phyloP scores from a whole-genome alignment of 2,888 invertebrate species.

The Scaptodrosophila latifasciaeformis region DNA sequence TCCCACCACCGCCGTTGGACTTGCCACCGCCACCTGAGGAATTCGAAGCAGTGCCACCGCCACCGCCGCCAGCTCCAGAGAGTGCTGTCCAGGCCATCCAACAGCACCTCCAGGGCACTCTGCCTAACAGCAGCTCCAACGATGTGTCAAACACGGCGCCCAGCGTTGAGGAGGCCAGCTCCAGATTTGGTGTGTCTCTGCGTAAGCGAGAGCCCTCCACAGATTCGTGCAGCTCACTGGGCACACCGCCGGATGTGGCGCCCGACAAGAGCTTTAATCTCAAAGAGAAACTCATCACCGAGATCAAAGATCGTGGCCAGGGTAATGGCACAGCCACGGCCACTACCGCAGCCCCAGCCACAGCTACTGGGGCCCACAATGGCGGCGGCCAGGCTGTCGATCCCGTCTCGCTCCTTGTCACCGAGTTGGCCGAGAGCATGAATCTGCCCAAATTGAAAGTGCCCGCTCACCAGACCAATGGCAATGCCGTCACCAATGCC shows the following conservation, averaged over 20 bases:
- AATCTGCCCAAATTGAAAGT: conserved; percentile 77
- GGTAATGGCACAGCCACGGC: conserved; percentile 34
- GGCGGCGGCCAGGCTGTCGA: conserved; percentile 78
- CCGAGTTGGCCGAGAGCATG: conserved; percentile 89
- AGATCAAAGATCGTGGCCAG: conserved; percentile 82
- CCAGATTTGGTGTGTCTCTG: conserved; percentile 82
- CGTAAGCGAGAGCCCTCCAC: conserved; percentile 81
- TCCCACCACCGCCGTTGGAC: conserved; percentile 89
- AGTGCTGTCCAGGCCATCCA: conserved; percentile 53
- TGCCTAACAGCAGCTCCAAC: conserved; percentile 70
- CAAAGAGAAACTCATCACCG: conserved; percentile 90
- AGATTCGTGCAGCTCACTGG: conserved; percentile 77
- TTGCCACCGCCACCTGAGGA: conserved; percentile 87
- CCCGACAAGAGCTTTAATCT: conserved; percentile 65
- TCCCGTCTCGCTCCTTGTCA: conserved; percentile 87
- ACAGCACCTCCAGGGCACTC: conserved; percentile 43
- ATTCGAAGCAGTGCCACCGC: conserved; percentile 72
- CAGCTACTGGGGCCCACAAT: conserved; percentile 75
- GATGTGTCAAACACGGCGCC: conserved; percentile 81
- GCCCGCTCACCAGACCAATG: conserved; percentile 41
- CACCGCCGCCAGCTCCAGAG: conserved; percentile 61
- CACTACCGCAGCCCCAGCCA: conserved; percentile 81
- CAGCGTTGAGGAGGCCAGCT: conserved; percentile 83
- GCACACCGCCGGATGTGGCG: conserved; percentile 75
- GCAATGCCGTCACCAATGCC: conserved; percentile 58